Base-by-base conservation (phyloP, 1,140 invertebrate species). In the Lethrus apterus region DNA sequence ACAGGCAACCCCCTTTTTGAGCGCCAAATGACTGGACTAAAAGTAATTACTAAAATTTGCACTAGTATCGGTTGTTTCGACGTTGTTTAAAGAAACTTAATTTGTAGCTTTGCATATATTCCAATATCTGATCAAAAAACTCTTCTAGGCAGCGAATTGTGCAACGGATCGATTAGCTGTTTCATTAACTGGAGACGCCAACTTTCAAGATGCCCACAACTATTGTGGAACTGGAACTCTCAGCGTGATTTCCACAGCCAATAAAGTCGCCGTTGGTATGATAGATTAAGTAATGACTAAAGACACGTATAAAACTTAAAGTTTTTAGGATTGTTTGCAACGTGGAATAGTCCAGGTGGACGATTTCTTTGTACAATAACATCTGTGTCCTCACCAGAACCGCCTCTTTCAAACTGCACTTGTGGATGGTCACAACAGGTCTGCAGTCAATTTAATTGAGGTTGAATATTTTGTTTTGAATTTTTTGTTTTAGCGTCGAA, bases 371-470 rank as follows among this genome's bases (percentile, higher is more conserved):
- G 79, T 50, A 43, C 58, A 2, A 14, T 76, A 7, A 57, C 57
- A 3, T 57, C 73, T 0, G 54, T 70, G 23, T 44, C 55, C 2
- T 45, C 46, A 1, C 29, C 45, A 0, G 30, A 48, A 1, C 46
- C 58, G 24, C 13, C 30, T n/a, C 18, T 52, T n/a, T 13, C 48
- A 0, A 50, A 56, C 7, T 79, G 77, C 48, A 58, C 57, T 34
- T 80, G 78, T 51, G 78, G 78, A 8, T 71, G 70, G 61, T 77
- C 68, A 50, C 74, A 73, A 56, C 59, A 63, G 43, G 76, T 78
- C 52, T 35, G 11, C 4, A 13, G 7, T 8, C 15, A 38, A 19
- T 8, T 38, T 19, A 19, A 38, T 13, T 50, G 11, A 13, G 20
- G 20, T 13, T 40, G 9, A n/a, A 23, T 11, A 30, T 8, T 7